A percentile compares a stretch with the other conserved stretches of the same genome.
These are phyloP conservation scores for Agriopis leucophaearia DNA, from an alignment of 2,888 invertebrate genomes.

Conservation along the genomic window DNA sequence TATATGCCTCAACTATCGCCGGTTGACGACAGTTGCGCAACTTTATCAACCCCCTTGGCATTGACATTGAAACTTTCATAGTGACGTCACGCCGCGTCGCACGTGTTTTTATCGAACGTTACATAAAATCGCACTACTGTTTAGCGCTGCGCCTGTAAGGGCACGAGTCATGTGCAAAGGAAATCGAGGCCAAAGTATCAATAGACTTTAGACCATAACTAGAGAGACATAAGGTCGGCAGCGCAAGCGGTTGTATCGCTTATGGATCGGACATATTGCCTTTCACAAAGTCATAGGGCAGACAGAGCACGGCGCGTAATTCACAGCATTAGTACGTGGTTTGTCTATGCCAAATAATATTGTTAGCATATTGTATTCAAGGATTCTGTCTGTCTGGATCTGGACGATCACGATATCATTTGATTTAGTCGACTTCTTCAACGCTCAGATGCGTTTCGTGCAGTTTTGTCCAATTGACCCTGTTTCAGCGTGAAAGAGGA, in stretches of 20 bases:
- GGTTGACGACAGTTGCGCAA: constrained; percentile 17
- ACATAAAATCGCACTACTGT: constrained; percentile 17
- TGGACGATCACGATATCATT: too few species aligned
- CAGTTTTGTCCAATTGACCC: too few species aligned
- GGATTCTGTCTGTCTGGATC: constrained; percentile 21
- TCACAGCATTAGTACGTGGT: constrained; percentile 32
- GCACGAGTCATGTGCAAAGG: constrained; percentile 11
- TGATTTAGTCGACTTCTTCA: too few species aligned
- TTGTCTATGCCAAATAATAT: constrained; percentile 32
- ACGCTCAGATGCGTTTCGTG: too few species aligned
- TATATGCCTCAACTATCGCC: too few species aligned
- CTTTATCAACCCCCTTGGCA: constrained; percentile 21
- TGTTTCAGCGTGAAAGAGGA: too few species aligned
- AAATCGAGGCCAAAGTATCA: constrained; percentile 5
- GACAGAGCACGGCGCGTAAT: constrained; percentile 33
- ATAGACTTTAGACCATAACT: constrained; percentile 18
- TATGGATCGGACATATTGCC: constrained; percentile 16
- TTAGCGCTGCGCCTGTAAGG: constrained; percentile 14
- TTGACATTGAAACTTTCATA: constrained; percentile 35
- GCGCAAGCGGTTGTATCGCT: constrained; percentile 11
- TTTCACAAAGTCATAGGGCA: constrained; percentile 40
- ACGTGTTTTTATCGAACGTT: constrained; percentile 22
- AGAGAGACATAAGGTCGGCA: constrained; percentile 13
- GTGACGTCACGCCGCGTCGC: constrained; percentile 20
- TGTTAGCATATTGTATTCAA: constrained; percentile 28